A percentile compares a stretch with the other conserved stretches of the same genome.
Conservation (phyloP, 1,140 invertebrate genomes). For the Cylas formicarius region DNA sequence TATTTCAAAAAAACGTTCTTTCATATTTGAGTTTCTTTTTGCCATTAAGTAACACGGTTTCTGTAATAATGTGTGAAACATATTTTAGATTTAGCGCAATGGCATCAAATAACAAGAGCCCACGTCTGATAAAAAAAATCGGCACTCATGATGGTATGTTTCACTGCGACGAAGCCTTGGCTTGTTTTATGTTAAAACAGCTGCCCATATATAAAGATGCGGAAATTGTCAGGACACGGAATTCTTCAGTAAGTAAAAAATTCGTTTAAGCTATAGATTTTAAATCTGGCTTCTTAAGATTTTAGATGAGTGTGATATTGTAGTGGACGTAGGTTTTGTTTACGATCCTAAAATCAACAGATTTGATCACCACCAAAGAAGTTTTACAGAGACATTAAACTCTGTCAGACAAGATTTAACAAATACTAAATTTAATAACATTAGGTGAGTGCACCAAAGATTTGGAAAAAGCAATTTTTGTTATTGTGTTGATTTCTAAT, state of each 20-base stretch:
- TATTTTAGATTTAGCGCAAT: constrained; percentile 37
- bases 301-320: constrained; percentile 82
- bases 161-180: constrained; percentile 94
- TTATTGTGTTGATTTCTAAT: neutral
- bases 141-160: constrained; percentile 78
- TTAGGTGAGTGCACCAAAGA: constrained; percentile 10
- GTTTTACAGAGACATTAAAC: constrained; percentile 53
- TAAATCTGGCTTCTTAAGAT: constrained; percentile 41
- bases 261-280: constrained; percentile 1
- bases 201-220: constrained; percentile 77
- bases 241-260: constrained; percentile 36
- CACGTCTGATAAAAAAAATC: constrained; percentile 47
- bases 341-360: constrained; percentile 70
- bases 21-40: too few species aligned
- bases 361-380: constrained; percentile 94
- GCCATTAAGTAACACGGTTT: too few species aligned
- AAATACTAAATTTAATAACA: constrained; percentile 37
- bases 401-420: constrained; percentile 46
- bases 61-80: too few species aligned
- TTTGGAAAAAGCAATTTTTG: constrained; percentile 1
- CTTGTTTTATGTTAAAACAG: constrained; percentile 82
- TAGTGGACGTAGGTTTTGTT: constrained; percentile 91
- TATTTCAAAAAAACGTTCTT: too few species aligned
- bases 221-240: constrained; percentile 66
- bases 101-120: constrained; percentile 32